Base-by-base conservation (phyloP, 2,797 vertebrate species). In the Cichlasoma orientale region DNA sequence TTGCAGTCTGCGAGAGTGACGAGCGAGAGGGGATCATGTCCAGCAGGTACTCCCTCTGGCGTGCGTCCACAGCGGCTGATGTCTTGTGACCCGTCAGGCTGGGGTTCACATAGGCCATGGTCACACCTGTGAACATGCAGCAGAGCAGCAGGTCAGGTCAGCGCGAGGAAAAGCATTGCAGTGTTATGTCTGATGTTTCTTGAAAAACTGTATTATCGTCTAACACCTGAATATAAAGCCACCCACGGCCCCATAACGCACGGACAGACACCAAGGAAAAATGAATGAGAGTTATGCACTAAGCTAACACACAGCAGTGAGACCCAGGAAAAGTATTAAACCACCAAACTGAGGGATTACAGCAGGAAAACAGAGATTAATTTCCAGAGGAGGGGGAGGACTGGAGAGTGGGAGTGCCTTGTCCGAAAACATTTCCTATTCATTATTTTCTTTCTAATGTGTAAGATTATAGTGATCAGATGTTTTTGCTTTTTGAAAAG, bases 1-100 rank as follows among this genome's bases (percentile, higher is more conserved):
- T 97, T 92, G 98, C 96, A 0, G 97, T 96, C 88, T 99, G 98
- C 88, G 97, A 97, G 91, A 98, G 96, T 56, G 98, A 97, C 77
- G 98, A 97, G 78, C 97, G 97, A 4, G 98, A 97, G 58, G 98
- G 98, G 89, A 99, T 98, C 98, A 99, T 98, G 94, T 98, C 97
- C 90, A 99, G 95, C 83, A 99, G 98, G 91, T 98, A 99, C 87
- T 99, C 98, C 77, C 98, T 97, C 95, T 99, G 98, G 80, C 98
- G 98, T 66, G 99, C 97, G 82, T 98, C 97, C 1, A 97, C 95
- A 0, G 96, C 93, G 29, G 94, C 90, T 4, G 97, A 95, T 0
- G 95, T 95, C 93, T 99, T 99, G 92, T 99, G 98, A 77, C 97
- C 96, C 0, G 97, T 92, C 92, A 99, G 92, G 73, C 96, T 96